Evolutionary conservation across 2,888 invertebrate genomes (phyloP).

Genomic region (Cantharis rufa): DNA sequence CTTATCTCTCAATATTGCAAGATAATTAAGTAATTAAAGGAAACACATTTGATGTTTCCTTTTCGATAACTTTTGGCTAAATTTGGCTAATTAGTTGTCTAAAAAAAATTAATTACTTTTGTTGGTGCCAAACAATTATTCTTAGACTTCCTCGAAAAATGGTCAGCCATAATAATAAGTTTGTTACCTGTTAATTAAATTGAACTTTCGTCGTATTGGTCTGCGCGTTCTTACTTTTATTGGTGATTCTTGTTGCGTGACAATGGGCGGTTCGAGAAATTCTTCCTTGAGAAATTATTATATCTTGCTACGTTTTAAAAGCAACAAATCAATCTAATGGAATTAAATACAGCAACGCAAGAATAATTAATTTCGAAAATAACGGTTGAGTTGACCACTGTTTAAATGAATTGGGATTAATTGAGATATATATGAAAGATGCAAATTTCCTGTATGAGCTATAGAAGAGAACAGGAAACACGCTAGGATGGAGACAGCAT

Average conservation of each 20-base stretch:
- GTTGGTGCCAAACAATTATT: not conserved
- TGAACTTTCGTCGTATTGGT: slow-evolving; percentile 30
- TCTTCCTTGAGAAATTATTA: not conserved
- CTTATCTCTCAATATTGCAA: not conserved
- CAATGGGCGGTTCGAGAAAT: slow-evolving; percentile 46
- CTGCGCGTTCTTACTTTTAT: slow-evolving; percentile 44
- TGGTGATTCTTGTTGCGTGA: slow-evolving; percentile 53
- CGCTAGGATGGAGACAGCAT: slow-evolving; percentile 53
- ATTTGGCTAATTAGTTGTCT: not conserved
- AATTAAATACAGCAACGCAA: not conserved
- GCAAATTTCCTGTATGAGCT: slow-evolving; percentile 48
- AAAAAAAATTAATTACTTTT: not conserved
- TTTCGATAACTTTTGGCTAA: not conserved
- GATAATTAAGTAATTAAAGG: not conserved
- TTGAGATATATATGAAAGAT: slow-evolving; percentile 43
- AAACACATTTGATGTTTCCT: not conserved
- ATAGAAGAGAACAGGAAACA: slow-evolving; percentile 47
- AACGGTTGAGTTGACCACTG: not conserved
- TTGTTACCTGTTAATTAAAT: not conserved
- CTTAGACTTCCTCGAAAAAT: not conserved
- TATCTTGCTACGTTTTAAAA: not conserved
- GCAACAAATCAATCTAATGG: not conserved
- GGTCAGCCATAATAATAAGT: not conserved
- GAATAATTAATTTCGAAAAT: not conserved
- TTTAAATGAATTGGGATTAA: not conserved